phyloP scores from a whole-genome alignment of 2,113 vertebrate genomes.

The Gallinago jamesoni region DNA sequence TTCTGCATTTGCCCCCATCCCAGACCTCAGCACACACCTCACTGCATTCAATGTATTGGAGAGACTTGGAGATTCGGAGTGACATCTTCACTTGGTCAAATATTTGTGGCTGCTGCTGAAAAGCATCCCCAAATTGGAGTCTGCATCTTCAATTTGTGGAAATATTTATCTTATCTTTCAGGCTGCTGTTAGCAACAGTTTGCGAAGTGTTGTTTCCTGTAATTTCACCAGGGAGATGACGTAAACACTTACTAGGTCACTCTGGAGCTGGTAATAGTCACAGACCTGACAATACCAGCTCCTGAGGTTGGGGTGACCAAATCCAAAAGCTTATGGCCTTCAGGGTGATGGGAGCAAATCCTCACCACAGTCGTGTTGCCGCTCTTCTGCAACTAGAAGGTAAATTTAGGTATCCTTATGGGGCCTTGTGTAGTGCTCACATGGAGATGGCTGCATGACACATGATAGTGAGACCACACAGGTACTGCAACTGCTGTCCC shows the following conservation, averaged over 20 bases:
- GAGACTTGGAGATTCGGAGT: neutral
- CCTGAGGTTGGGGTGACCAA: neutral
- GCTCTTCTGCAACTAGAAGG: neutral
- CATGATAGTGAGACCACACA: conserved; percentile 19
- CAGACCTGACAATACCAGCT: neutral
- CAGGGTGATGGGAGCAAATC: neutral
- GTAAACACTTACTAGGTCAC: neutral
- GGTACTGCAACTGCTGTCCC: neutral
- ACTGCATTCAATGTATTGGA: accelerated
- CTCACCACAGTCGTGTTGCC: accelerated
- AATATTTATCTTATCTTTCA: neutral
- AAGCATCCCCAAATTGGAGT: neutral
- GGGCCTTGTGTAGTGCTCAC: accelerated
- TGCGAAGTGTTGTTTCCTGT: neutral
- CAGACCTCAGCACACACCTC: accelerated
- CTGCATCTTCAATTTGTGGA: neutral
- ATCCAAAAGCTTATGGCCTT: neutral
- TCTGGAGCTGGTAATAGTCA: neutral
- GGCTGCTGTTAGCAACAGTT: neutral
- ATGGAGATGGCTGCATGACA: neutral
- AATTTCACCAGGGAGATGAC: neutral
- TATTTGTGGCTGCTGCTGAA: neutral
- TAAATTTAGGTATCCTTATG: neutral
- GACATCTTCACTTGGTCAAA: neutral
- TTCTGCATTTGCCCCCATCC: neutral